Conservation (phyloP, 2,113 vertebrate genomes). For the Polypterus senegalus region DNA sequence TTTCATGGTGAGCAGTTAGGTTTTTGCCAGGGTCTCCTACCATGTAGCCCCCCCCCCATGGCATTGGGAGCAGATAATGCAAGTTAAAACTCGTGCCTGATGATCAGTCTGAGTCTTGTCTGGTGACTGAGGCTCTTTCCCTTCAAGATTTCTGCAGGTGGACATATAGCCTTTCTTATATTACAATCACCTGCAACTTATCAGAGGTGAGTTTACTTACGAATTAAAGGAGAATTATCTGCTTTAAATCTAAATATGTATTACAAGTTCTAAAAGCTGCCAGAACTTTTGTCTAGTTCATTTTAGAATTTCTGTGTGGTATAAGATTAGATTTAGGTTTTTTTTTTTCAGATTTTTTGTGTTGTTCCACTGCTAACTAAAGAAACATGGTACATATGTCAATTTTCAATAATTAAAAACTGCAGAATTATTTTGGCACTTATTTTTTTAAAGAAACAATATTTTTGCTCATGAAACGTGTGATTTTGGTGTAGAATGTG, state of each 20-base stretch:
- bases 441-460: too few species aligned
- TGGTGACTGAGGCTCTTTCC: too few species aligned
- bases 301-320: not conserved
- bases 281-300: not conserved
- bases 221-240: not conserved
- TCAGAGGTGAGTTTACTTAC: not conserved
- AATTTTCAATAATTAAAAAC: not conserved
- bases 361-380: not conserved
- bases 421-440: too few species aligned
- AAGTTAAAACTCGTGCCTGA: too few species aligned
- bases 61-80: too few species aligned
- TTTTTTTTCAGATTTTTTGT: not conserved
- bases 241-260: not conserved
- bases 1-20: too few species aligned
- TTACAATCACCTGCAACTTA: not conserved
- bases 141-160: too few species aligned
- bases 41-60: too few species aligned
- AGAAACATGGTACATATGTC: not conserved
- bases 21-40: too few species aligned
- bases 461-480: too few species aligned
- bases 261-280: not conserved
- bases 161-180: not conserved
- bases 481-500: too few species aligned
- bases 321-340: not conserved
- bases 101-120: too few species aligned